Evolutionary conservation across 1,140 invertebrate genomes (phyloP), one percentile per base, ranked within the genome.

Genomic region (Halesus radiatus): DNA sequence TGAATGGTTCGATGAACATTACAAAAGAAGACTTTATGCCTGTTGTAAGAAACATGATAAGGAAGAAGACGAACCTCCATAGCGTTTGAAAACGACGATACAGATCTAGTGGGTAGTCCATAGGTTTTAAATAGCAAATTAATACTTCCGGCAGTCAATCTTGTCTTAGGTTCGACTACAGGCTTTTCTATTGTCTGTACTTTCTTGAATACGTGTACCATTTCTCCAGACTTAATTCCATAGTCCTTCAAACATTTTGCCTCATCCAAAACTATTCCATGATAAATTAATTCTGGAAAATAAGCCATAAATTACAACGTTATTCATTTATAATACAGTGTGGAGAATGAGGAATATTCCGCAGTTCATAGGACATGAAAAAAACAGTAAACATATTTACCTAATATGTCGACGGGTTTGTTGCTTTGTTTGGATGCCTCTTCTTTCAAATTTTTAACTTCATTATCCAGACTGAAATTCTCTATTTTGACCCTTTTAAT

Each of bases 251-350:
- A 53, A 26, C 52, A 76, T 74, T 83, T 83, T 5, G 74, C 76
- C 45, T 79, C 79, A 53, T 83, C 80, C n/a, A 83, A 53, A 29
- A 79, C 52, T 73, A 50, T 75, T 7, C 82, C 82, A 26, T 81
- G 82, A 52, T 83, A 74, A 13, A 83, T 37, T 15, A 83, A 66
- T 62, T 83, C 82, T 83, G 72, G 5, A 81, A 80, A 20, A 60
- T 18, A 29, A 58, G 8, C n/a, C 52, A 50, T 18, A 58, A 54
- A 75, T 22, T 3, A 26, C 37, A 45, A 45, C 5, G 37, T 45
- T 10, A 45, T 45, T 45, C 13, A 13, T 45, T n/a, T 45, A 45
- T 45, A 45, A 45, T 13, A 45, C 8, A 32, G 32, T 7, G 32
- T 7, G n/a, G n/a, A 32, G 32, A 32, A 32, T 6, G 32, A 6